Base-by-base conservation (phyloP, 1,140 invertebrate genomes). In the Drosophila subpulchrella region DNA sequence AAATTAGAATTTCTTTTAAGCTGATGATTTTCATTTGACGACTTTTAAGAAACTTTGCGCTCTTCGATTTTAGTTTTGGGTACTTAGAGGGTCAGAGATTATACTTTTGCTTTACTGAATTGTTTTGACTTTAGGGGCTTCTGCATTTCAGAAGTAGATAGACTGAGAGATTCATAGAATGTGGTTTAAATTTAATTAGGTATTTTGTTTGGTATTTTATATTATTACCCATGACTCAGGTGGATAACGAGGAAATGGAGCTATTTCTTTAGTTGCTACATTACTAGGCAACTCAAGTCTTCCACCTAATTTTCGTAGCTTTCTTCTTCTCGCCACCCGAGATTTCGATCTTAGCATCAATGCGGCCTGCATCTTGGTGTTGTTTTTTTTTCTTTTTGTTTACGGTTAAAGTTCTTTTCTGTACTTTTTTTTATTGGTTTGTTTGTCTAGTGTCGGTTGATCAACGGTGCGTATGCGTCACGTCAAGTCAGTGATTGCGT, bases 281-380 rank as follows among this genome's bases (percentile, higher is more conserved):
- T 97, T 96, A 93, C 95, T 96, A 81, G 96, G 96, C 92, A 97
- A 94, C 92, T 97, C 96, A 91, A 95, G 94, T 93, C 96, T 95
- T 92, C 95, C 94, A 92, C 95, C 95, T 72, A 93, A 93, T 91
- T 94, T 94, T 92, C 94, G 94, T 91, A 95, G 94, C 93, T 95
- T 95, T 94, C 96, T 95, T 94, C 95, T 95, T 91, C 95, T 93
- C 93, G 94, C 94, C 93, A 96, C 95, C 93, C 96, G 95, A 94
- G 96, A 96, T 94, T 97, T 97, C 92, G 96, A 95, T 94, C 96
- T 96, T 94, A 97, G 95, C 94, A 97, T 96, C 94, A 97, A 95
- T 94, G 96, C 96, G 94, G 96, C 96, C 95, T 97, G 96, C 96
- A 97, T 97, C 93, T 95, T 95, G 94, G 94, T 72, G 68, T 94